Evolutionary conservation across 1,140 invertebrate genomes (phyloP), one percentile per base, ranked within the genome.

Genomic region (Penaeus indicus): DNA sequence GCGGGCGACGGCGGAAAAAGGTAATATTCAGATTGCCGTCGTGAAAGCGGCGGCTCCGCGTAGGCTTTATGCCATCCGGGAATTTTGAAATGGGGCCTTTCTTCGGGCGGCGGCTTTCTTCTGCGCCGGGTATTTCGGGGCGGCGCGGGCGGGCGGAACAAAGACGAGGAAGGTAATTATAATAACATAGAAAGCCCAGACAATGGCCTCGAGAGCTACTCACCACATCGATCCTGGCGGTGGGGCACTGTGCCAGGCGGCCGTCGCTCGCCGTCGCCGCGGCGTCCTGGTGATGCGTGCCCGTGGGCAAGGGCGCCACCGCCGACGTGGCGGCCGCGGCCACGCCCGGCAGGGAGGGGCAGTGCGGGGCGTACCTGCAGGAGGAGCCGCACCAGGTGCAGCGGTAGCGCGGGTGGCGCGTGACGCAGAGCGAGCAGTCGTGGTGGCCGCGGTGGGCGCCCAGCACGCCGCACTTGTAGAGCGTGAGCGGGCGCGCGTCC

Each of bases 401-500:
- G 80, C 97, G 95, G 92, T 97, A 99, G 91, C 97, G 96, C 18
- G 95, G 94, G 75, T 93, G 93, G 62, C 97, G 94, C 1, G 97
- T 98, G 25, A 98, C 96, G 92, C 98, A 99, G 38, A 98, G 94
- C 22, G 97, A 98, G 93, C 98, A 99, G 92, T 99, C 98, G 16
- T 97, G 96, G 92, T 97, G 96, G 92, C 97, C 96, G 72, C 96
- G 94, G 92, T 98, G 97, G 8, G 97, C 97, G 21, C 97, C 98
- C 85, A 99, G 93, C 83, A 98, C 96, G 92, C 97, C 96, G 94
- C 98, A 99, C 93, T 99, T 99, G 92, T 98, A 99, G 60, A 99
- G 93, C 32, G 96, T 97, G 77, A 99, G 96, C 92, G 95, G 96
- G 25, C 97, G 96, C 13, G 96, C 97, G 92, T 98, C 97, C 69